Evolutionary conservation across 2,113 vertebrate genomes (phyloP).

Genomic region (Globicephala melas): DNA sequence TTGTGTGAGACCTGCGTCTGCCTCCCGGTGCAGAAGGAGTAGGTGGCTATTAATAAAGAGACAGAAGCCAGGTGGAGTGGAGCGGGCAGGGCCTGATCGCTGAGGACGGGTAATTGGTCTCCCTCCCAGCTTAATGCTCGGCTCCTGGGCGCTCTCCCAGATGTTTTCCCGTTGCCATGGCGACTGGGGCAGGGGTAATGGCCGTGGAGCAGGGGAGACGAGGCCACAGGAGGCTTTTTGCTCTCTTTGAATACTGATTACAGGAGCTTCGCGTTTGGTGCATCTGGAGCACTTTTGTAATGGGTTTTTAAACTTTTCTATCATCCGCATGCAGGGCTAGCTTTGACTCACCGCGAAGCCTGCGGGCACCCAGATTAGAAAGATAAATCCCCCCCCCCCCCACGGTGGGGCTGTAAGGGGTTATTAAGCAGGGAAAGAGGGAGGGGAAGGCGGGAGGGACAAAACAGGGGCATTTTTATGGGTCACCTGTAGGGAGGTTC

Average conservation of each 20-base stretch:
- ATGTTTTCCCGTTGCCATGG: constrained; percentile 68
- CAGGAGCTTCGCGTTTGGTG: not conserved
- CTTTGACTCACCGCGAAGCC: not conserved
- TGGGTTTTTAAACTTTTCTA: constrained; percentile 61
- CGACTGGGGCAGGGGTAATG: constrained; percentile 49
- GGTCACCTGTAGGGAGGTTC: not conserved
- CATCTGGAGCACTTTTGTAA: constrained; percentile 47
- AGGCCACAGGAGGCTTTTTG: constrained; percentile 54
- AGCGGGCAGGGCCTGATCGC: not conserved
- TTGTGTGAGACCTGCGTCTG: not conserved
- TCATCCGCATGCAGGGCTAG: constrained; percentile 9
- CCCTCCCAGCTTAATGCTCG: not conserved
- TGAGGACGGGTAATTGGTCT: constrained; percentile 42
- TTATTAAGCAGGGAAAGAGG: not conserved
- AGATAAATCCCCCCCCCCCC: not conserved
- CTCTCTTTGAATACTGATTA: constrained; percentile 55
- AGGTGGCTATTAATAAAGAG: not conserved
- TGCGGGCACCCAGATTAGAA: not conserved
- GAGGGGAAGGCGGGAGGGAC: not conserved
- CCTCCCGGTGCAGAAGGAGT: not conserved
- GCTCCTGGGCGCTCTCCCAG: not conserved
- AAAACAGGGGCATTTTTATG: not conserved
- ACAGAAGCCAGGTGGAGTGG: constrained; percentile 12
- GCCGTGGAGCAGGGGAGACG: not conserved
- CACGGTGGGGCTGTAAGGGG: not conserved